Percentiles rank a stretch among this genome's conserved stretches.
These are phyloP conservation scores for Camptogramma bilineatum DNA, from an alignment of 2,888 invertebrate species.

Conservation along the genomic window DNA sequence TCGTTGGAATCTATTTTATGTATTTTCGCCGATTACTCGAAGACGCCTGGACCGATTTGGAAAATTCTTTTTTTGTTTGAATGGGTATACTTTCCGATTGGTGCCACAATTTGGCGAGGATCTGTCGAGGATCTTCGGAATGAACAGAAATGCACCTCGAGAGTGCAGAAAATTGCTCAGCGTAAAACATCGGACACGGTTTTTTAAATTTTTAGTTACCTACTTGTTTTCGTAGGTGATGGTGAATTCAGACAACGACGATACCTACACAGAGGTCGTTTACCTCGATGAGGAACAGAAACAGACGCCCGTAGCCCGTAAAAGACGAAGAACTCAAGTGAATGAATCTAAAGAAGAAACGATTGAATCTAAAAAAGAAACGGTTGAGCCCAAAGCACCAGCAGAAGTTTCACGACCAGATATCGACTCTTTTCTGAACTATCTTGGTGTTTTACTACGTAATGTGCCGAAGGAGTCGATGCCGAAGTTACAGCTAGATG, in stretches of 20 bases:
- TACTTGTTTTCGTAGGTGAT: neutral
- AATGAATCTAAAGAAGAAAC: neutral
- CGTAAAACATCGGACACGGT: too few species aligned
- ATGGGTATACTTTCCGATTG: too few species aligned
- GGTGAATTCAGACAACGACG: slow-evolving; percentile 35
- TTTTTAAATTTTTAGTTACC: too few species aligned
- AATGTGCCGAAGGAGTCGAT: slow-evolving; percentile 55
- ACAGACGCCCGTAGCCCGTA: slow-evolving; percentile 1
- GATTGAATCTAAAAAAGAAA: neutral
- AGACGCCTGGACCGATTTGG: too few species aligned
- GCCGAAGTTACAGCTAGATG: slow-evolving; percentile 63
- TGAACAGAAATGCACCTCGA: too few species aligned
- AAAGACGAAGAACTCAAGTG: neutral
- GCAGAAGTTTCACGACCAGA: slow-evolving; percentile 31
- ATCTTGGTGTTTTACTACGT: slow-evolving; percentile 60
- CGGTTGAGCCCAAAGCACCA: neutral
- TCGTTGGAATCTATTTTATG: too few species aligned
- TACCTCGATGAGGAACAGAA: slow-evolving; percentile 55
- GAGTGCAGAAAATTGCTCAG: too few species aligned
- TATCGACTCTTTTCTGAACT: slow-evolving; percentile 59
- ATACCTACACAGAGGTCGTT: slow-evolving; percentile 55
- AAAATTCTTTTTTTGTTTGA: too few species aligned
- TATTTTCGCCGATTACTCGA: too few species aligned
- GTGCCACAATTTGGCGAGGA: too few species aligned
- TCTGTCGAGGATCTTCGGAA: too few species aligned